Conservation (phyloP, 2,113 vertebrate species). For the Eolophus roseicapilla region DNA sequence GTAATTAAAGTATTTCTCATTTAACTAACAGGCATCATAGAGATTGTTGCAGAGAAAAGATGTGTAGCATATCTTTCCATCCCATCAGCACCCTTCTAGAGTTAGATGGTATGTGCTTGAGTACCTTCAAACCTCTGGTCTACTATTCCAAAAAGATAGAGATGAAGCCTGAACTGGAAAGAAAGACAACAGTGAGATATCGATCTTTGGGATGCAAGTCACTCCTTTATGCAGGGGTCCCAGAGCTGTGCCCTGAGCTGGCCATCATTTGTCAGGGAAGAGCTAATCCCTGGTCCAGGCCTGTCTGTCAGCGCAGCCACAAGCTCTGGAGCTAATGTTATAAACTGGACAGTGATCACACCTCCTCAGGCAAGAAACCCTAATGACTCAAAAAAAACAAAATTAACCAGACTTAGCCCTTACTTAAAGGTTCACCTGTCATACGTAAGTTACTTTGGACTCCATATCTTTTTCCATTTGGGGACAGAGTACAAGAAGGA, state of each 20-base stretch:
- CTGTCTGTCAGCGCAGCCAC: neutral
- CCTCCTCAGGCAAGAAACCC: neutral
- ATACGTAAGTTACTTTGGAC: neutral
- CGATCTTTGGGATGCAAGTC: neutral
- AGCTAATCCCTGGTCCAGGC: neutral
- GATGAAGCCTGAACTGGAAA: neutral
- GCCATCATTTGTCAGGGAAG: neutral
- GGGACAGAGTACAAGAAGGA: neutral
- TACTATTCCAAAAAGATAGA: neutral
- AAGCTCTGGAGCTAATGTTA: neutral
- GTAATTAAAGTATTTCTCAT: neutral
- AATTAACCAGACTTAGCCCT: neutral
- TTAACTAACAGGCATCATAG: neutral
- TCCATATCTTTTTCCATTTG: neutral
- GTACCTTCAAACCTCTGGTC: neutral
- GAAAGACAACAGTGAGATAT: neutral
- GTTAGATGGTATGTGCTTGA: neutral
- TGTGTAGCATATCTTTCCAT: neutral
- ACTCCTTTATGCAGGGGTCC: neutral
- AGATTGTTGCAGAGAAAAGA: neutral
- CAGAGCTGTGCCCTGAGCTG: neutral
- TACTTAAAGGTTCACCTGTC: neutral
- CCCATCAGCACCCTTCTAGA: neutral
- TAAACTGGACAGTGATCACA: neutral
- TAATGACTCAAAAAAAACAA: neutral